Percentiles rank a stretch among this genome's conserved stretches.
Conservation (phyloP, 2,888 invertebrate genomes). For the Cremastinae sp. region DNA sequence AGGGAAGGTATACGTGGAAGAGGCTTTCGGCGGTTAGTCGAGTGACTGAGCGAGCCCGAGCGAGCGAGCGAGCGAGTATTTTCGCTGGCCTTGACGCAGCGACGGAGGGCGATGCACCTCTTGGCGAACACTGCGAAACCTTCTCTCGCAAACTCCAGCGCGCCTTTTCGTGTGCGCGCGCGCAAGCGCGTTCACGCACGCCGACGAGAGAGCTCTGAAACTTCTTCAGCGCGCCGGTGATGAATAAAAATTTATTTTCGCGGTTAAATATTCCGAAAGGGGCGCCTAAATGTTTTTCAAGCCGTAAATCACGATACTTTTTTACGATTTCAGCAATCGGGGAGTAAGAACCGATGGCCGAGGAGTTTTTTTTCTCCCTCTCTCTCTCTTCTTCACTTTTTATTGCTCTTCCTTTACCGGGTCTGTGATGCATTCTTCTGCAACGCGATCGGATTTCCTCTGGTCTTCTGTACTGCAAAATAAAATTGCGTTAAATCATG, state of each 20-base stretch:
- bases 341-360: too few species aligned
- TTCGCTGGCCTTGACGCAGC: conserved; percentile 80
- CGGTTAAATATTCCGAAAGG: conserved; percentile 6
- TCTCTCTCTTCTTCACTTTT: too few species aligned
- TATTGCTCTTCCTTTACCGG: too few species aligned
- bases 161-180: conserved; percentile 72
- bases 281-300: conserved; percentile 2
- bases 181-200: conserved; percentile 32
- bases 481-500: neutral
- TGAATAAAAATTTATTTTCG: conserved; percentile 29
- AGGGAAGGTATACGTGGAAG: conserved; percentile 61
- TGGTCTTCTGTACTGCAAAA: neutral
- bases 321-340: neutral
- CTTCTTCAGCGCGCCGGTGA: neutral
- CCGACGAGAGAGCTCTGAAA: conserved; percentile 46
- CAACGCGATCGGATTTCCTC: too few species aligned
- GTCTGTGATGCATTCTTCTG: too few species aligned
- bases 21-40: conserved; percentile 74
- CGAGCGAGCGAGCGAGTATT: conserved; percentile 71
- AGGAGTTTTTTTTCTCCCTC: too few species aligned
- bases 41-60: conserved; percentile 62
- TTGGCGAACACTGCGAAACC: conserved; percentile 77
- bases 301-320: neutral
- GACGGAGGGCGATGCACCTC: conserved; percentile 80
- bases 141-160: conserved; percentile 41